Evolutionary conservation across 1,140 invertebrate genomes (phyloP), one percentile per base, ranked within the genome.

Genomic region (Drosophila kurseongensis): DNA sequence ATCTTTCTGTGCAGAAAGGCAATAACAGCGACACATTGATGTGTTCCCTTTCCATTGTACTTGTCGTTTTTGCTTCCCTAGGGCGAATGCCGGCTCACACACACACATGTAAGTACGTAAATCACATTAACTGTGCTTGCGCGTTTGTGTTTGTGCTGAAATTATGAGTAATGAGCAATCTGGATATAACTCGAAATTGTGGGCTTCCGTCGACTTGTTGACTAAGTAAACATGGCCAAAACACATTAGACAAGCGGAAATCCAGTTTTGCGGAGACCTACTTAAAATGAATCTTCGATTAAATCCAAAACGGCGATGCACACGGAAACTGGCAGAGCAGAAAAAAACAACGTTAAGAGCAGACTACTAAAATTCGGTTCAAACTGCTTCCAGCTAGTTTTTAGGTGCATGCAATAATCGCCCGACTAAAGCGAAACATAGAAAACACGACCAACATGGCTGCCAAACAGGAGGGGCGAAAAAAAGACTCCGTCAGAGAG

Each of bases 151-250:
- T 62, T 62, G 48, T 45, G 29, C 52, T 47, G 52, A 84, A 80
- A 76, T 80, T 80, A 84, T 83, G 80, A 83, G 71, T 83, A 83
- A 83, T 82, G 80, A 78, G 52, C 47, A 75, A 84, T 83, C 80
- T 67, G 80, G 65, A 79, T 79, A 75, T 58, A 79, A 75, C 75
- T 67, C 27, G 75, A 83, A 75, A 60, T 59, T 42, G 50, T 41
- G 48, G 45, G 38, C 52, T 45, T 18, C 16, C 45, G 23, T 23
- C 8, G 54, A 57, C 57, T 50, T 54, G 52, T 48, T 45, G 35
- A 71, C 58, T 16, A 60, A 77, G 67, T 77, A 48, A 68, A 74
- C 63, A 78, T 62, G 58, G 78, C n/a, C 42, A 74, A 62, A 74
- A 59, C 60, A 78, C 75, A 83, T 63, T 74, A 81, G 75, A 72